Evolutionary conservation across 2,888 invertebrate species (phyloP).

Genomic region (Caenorhabditis virilis): DNA sequence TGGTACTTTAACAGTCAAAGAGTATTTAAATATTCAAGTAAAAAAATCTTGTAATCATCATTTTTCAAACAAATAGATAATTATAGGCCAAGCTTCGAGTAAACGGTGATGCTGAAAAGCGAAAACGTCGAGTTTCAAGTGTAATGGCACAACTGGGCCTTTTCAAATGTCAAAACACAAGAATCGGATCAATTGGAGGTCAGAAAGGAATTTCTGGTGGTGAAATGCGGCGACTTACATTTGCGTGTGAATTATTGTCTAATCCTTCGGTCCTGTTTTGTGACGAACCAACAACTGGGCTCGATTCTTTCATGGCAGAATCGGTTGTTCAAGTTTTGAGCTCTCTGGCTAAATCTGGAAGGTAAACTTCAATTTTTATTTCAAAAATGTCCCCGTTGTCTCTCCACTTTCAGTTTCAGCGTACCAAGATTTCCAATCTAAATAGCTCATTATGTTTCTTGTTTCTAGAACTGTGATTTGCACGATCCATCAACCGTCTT

Average conservation of each 20-base stretch:
- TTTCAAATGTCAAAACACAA: conserved; percentile 85
- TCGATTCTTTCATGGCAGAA: conserved; percentile 95
- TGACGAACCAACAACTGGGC: conserved; percentile 88
- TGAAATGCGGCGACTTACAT: conserved; percentile 74
- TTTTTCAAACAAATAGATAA: conserved; percentile 3
- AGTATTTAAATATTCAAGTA: conserved; percentile 70
- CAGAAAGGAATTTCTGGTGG: conserved; percentile 74
- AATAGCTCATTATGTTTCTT: too few species aligned
- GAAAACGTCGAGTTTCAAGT: conserved; percentile 41
- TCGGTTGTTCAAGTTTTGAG: conserved; percentile 78
- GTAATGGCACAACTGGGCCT: conserved; percentile 78
- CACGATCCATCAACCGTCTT: conserved; percentile 68
- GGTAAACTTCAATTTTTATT: conserved; percentile 10
- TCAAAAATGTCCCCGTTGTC: background rate
- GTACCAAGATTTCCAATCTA: too few species aligned
- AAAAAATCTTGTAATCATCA: too few species aligned
- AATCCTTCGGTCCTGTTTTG: conserved; percentile 93
- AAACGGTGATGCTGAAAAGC: conserved; percentile 76
- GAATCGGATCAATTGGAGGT: conserved; percentile 85
- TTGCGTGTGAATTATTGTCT: conserved; percentile 85
- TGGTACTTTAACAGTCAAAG: conserved; percentile 66
- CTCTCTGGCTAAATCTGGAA: conserved; percentile 56
- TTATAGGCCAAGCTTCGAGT: conserved; percentile 69
- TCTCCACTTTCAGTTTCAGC: too few species aligned
- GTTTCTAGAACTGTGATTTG: conserved; percentile 66